Percentiles rank a stretch among this genome's conserved stretches.
Conservation (phyloP, 2,113 vertebrate species). For the Sebastes fasciatus region DNA sequence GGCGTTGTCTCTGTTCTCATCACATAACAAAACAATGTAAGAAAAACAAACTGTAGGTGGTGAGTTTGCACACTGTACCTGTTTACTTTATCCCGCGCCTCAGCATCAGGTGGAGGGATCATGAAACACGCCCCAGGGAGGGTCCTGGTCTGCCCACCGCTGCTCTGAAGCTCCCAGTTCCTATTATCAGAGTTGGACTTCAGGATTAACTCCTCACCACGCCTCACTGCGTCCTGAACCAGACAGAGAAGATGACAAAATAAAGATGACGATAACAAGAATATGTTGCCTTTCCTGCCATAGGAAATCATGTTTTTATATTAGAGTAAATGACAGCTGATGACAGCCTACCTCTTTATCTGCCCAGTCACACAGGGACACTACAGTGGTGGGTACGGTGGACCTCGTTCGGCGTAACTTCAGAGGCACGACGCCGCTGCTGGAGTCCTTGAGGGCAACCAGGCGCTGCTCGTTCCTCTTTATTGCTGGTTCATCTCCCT, state of each 20-base stretch:
- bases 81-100: constrained; percentile 84
- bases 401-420: constrained; percentile 82
- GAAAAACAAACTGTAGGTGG: not conserved
- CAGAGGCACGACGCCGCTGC: constrained; percentile 86
- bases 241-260: not conserved
- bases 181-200: constrained; percentile 86
- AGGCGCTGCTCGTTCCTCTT: constrained; percentile 87
- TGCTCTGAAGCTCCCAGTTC: constrained; percentile 89
- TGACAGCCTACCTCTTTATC: constrained; percentile 83
- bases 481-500: constrained; percentile 90
- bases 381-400: constrained; percentile 76
- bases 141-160: constrained; percentile 76
- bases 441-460: constrained; percentile 83
- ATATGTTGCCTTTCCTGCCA: not conserved
- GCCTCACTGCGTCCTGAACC: constrained; percentile 86
- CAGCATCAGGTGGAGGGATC: constrained; percentile 89
- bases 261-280: not conserved
- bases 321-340: not conserved
- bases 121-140: constrained; percentile 90
- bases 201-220: constrained; percentile 85
- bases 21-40: not conserved
- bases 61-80: constrained; percentile 77
- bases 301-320: not conserved
- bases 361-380: constrained; percentile 93
- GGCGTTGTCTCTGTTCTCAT: not conserved